Evolutionary conservation across 2,888 invertebrate species (phyloP), one percentile per base, ranked within the genome.

Genomic region (Temnothorax unifasciatus): DNA sequence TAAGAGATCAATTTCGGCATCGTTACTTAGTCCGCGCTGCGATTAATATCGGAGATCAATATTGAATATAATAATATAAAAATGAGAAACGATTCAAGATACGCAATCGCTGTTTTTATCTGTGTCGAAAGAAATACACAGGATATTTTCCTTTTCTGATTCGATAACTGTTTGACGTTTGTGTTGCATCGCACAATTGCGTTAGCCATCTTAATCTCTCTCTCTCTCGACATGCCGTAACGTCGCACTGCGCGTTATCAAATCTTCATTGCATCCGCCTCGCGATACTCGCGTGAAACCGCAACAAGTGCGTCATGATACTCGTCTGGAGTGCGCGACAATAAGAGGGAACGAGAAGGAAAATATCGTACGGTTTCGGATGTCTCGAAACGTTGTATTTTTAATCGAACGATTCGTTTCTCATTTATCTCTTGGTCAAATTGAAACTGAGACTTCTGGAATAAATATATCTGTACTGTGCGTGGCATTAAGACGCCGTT

Each of bases 131-230:
- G 11, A 18, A 44, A 47, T 38, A 59, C 2, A 25, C 2, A 50
- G 47, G 0, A 69, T 13, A 9, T 44, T 21, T 5, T 13, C 25
- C 34, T 61, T 34, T 15, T 38, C 54, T 11, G 21, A 81, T 38
- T 47, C 25, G 47, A 34, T 57, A 54, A 44, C 18, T 8, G 13
- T 66, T 54, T 4, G 54, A n/a, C 13, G n/a, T n/a, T n/a, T 38
- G 47, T 21, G 71, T 38, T 61, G 71, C 75, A 50, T 25, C 75
- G 75, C 59, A 81, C 59, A 81, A 59, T 81, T 73, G 59, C 59
- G 25, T 61, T 81, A 73, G 54, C 47, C 34, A n/a, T 61, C 59
- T 81, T 81, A 81, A 81, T 81, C 73, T 73, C 29, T 8, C 54
- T 73, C n/a, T n/a, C 29, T 8, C 54, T 18, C 54, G 59, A 59